phyloP scores from a whole-genome alignment of 2,888 invertebrate genomes.

The Nysson spinosus region DNA sequence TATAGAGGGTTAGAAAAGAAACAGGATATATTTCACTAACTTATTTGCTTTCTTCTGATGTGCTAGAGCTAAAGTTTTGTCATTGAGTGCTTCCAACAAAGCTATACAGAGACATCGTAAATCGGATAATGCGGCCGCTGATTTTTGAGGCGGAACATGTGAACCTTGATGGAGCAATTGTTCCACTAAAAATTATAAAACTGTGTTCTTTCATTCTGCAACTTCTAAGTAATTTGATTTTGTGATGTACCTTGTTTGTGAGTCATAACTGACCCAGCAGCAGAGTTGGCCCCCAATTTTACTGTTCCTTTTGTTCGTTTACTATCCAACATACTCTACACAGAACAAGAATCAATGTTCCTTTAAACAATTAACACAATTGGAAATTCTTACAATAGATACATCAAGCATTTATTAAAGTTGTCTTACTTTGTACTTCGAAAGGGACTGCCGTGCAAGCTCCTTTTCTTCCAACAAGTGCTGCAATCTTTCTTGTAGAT shows the following conservation, averaged over 20 bases:
- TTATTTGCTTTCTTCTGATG: constrained; percentile 92
- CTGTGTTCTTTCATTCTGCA: not conserved
- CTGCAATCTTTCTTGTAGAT: constrained; percentile 88
- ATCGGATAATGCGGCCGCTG: constrained; percentile 85
- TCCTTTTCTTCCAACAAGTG: constrained; percentile 89
- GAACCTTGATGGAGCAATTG: constrained; percentile 84
- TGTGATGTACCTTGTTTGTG: constrained; percentile 89
- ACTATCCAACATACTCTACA: constrained; percentile 84
- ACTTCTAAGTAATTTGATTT: not conserved
- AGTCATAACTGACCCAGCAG: constrained; percentile 85
- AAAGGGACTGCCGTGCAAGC: constrained; percentile 84
- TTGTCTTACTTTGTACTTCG: constrained; percentile 85
- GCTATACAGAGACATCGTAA: constrained; percentile 88
- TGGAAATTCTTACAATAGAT: too few species aligned
- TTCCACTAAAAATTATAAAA: constrained; percentile 80
- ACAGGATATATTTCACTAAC: constrained; percentile 49
- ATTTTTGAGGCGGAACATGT: constrained; percentile 79
- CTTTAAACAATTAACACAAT: too few species aligned
- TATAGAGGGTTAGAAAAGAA: not conserved
- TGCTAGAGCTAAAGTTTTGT: constrained; percentile 89
- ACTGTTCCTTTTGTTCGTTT: constrained; percentile 86
- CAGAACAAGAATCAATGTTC: too few species aligned
- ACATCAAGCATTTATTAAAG: constrained; percentile 17
- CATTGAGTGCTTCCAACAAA: constrained; percentile 89
- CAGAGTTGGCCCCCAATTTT: constrained; percentile 82